These are phyloP conservation scores for Sciaenops ocellatus DNA, from an alignment of 2,797 vertebrate species.

Conservation along the genomic window DNA sequence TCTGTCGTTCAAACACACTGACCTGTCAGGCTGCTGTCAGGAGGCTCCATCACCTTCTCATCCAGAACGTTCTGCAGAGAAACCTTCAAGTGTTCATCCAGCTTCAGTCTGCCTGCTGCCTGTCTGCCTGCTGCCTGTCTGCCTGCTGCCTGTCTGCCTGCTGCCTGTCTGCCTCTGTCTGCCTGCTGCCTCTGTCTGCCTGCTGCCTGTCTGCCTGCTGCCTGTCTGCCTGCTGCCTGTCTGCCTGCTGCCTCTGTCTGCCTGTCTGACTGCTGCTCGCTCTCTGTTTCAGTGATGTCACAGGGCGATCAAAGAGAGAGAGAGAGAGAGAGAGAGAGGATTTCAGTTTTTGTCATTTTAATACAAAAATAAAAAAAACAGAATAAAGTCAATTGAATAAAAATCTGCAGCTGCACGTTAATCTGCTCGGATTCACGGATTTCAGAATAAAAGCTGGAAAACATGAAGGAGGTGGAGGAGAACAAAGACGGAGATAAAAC, in stretches of 20 bases:
- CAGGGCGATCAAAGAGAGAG: background rate
- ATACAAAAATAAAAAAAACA: too few relatives aligned
- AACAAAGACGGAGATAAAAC: too few relatives aligned
- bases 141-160: background rate
- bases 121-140: background rate
- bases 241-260: background rate
- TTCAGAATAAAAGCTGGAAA: too few relatives aligned
- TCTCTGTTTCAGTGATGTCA: conserved; percentile 26
- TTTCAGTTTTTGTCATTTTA: too few relatives aligned
- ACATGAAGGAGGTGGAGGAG: too few relatives aligned
- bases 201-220: background rate
- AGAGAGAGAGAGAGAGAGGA: too few relatives aligned
- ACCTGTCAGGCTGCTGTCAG: conserved; percentile 19
- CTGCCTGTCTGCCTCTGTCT: background rate
- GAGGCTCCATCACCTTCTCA: conserved; percentile 37
- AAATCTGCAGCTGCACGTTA: too few relatives aligned
- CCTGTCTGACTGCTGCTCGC: background rate
- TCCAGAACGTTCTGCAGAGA: background rate
- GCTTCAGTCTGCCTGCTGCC: background rate
- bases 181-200: background rate
- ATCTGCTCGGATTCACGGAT: too few relatives aligned
- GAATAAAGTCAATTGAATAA: too few relatives aligned
- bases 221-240: background rate
- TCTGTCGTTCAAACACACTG: conserved; percentile 7
- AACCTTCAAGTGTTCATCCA: background rate